A percentile compares a stretch with the other conserved stretches of the same genome.
These are phyloP conservation scores for Laothoe populi DNA, from an alignment of 2,888 invertebrate genomes.

Conservation along the genomic window DNA sequence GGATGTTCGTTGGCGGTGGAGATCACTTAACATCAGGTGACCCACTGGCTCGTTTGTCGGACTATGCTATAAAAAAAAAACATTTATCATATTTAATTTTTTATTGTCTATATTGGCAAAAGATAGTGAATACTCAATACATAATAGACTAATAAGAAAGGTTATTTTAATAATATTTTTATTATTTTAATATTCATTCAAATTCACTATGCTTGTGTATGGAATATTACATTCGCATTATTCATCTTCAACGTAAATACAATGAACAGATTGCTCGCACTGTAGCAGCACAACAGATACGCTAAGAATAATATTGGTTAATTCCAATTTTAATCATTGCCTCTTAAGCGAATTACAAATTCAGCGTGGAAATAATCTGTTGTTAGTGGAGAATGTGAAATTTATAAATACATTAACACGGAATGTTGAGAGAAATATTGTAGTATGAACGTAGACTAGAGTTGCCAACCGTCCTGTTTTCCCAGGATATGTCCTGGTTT, in stretches of 20 bases:
- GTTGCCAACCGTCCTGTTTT: too few species aligned
- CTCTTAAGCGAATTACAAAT: constrained; percentile 30
- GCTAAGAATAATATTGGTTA: constrained; percentile 8
- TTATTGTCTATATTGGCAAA: not conserved
- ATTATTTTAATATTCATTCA: not conserved
- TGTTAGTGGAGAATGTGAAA: constrained; percentile 16
- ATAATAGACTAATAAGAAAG: too few species aligned
- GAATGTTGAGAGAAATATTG: constrained; percentile 48
- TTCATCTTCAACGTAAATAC: not conserved
- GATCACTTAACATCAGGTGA: too few species aligned
- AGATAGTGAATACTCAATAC: too few species aligned
- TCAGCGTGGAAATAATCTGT: constrained; percentile 24
- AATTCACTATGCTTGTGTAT: not conserved
- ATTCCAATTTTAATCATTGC: constrained; percentile 2
- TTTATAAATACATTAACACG: constrained; percentile 29
- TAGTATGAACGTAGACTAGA: constrained; percentile 38
- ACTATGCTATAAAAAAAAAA: too few species aligned
- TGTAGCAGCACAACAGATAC: constrained; percentile 4
- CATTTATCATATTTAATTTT: constrained; percentile 1
- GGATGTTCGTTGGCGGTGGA: too few species aligned
- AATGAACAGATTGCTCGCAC: not conserved
- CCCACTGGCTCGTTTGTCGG: too few species aligned
- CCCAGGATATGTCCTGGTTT: too few species aligned
- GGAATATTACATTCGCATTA: not conserved
- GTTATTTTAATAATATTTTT: too few species aligned